phyloP scores from a whole-genome alignment of 2,113 vertebrate genomes.

The Motacilla tschutschensis region DNA sequence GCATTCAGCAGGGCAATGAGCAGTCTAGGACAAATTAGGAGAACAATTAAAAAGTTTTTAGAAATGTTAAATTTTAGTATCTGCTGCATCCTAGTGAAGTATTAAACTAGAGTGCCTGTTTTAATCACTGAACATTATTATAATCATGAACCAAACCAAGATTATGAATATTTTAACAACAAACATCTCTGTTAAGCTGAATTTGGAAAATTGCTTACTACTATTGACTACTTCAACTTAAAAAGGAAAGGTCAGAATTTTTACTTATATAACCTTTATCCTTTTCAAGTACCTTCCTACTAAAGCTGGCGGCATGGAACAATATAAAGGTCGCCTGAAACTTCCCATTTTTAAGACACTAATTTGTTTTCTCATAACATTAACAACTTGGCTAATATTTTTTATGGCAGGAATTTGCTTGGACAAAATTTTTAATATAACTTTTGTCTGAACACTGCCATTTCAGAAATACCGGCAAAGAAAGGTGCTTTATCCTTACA shows the following conservation, averaged over 20 bases:
- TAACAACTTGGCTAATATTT: background rate
- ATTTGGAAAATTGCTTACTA: constrained; percentile 32
- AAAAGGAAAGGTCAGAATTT: constrained; percentile 53
- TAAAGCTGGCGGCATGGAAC: background rate
- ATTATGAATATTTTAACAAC: background rate
- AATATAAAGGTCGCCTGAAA: background rate
- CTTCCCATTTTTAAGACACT: background rate
- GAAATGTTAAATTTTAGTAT: constrained; percentile 29
- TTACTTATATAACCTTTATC: constrained; percentile 7
- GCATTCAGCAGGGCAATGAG: constrained; percentile 4
- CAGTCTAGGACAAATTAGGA: constrained; percentile 43
- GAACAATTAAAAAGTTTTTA: constrained; percentile 33
- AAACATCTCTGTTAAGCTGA: background rate
- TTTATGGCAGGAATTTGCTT: background rate
- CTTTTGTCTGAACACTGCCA: background rate
- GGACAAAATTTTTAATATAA: background rate
- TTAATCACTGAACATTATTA: background rate
- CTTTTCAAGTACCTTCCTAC: background rate
- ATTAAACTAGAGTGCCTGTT: background rate
- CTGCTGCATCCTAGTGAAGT: background rate
- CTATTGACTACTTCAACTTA: constrained; percentile 25
- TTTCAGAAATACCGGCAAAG: background rate
- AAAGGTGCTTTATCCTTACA: background rate
- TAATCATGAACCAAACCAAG: background rate
- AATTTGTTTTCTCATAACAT: background rate